A percentile compares a stretch with the other conserved stretches of the same genome.
Evolutionary conservation across 2,113 vertebrate species (phyloP).

Genomic region (Misgurnus mizolepis): DNA sequence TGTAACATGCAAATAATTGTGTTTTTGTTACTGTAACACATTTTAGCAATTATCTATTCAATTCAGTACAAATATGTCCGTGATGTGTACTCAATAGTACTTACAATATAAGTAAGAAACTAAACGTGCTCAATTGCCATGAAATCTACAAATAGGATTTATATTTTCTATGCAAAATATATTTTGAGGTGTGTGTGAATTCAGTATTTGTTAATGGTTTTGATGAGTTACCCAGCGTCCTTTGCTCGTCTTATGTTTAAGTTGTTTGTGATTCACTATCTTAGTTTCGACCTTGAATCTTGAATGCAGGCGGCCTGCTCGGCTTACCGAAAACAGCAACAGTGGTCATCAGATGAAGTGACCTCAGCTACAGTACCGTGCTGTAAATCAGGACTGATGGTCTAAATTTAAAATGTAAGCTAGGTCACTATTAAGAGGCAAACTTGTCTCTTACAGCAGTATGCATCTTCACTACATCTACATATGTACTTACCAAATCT

Average conservation of each 20-base stretch:
- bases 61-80: too few species aligned
- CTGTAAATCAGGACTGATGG: slow-evolving; percentile 5
- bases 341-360: not conserved
- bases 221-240: not conserved
- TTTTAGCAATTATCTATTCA: too few species aligned
- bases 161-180: too few species aligned
- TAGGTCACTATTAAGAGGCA: not conserved
- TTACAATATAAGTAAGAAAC: not conserved
- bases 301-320: slow-evolving; percentile 36
- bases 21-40: too few species aligned
- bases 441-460: slow-evolving; percentile 63
- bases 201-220: not conserved
- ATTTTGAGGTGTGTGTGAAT: not conserved
- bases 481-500: slow-evolving; percentile 65
- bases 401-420: not conserved
- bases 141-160: too few species aligned
- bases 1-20: too few species aligned
- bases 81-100: not conserved
- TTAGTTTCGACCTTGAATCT: slow-evolving; percentile 35
- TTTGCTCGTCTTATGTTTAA: not conserved
- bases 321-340: slow-evolving; percentile 40
- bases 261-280: slow-evolving; percentile 14
- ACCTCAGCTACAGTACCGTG: not conserved
- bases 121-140: too few species aligned
- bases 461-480: slow-evolving; percentile 80